phyloP scores from a whole-genome alignment of 2,888 invertebrate species.

The Pseudoips prasinana region DNA sequence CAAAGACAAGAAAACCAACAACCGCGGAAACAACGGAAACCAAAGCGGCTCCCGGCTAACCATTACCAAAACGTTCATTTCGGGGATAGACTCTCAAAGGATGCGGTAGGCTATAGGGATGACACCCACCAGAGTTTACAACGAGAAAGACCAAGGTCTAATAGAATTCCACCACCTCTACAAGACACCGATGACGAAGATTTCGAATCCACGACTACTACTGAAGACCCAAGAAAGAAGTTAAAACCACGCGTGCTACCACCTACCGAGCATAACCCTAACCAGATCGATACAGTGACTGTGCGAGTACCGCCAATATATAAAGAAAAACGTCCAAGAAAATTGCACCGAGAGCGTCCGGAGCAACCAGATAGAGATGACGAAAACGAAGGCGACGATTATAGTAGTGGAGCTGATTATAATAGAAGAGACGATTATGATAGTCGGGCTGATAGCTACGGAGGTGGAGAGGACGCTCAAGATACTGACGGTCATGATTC shows the following conservation, averaged over 20 bases:
- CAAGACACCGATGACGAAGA: conserved; percentile 58
- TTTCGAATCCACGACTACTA: conserved; percentile 66
- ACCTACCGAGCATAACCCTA: conserved; percentile 74
- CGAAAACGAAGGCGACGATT: conserved; percentile 20
- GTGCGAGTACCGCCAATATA: conserved; percentile 77
- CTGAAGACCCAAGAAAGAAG: conserved; percentile 64
- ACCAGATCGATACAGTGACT: conserved; percentile 75
- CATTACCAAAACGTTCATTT: conserved; percentile 72
- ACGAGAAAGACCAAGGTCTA: conserved; percentile 42
- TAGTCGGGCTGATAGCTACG: conserved; percentile 5
- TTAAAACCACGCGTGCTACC: conserved; percentile 70
- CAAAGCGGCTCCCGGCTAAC: conserved; percentile 43
- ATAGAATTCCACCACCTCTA: conserved; percentile 42
- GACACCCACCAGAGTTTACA: conserved; percentile 50
- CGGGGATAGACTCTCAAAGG: conserved; percentile 58
- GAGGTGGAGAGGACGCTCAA: conserved; percentile 23
- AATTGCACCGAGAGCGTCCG: conserved; percentile 65
- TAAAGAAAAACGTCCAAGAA: conserved; percentile 67
- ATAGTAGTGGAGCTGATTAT: conserved; percentile 23
- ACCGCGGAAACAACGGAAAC: conserved; percentile 26
- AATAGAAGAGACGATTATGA: not conserved
- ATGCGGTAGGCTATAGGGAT: conserved; percentile 39
- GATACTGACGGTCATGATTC: conserved; percentile 55
- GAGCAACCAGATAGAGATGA: conserved; percentile 51
- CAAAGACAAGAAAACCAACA: conserved; percentile 41